Conservation (phyloP, 2,888 invertebrate species). For the Morpho deidamia region DNA sequence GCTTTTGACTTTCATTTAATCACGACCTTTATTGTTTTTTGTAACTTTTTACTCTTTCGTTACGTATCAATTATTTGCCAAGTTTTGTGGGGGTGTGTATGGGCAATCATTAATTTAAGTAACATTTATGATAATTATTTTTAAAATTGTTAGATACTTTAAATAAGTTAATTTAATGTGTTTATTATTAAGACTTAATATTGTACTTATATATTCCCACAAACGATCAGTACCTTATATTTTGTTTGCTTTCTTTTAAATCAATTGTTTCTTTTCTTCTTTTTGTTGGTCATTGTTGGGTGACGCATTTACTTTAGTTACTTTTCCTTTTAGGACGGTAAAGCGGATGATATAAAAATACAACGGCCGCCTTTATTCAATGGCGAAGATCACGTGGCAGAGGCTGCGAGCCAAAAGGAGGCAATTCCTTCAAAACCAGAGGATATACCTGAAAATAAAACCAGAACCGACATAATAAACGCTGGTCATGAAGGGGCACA, state of each 20-base stretch:
- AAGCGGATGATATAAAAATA: constrained; percentile 48
- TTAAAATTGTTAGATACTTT: constrained; percentile 8
- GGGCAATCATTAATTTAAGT: constrained; percentile 56
- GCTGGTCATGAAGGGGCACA: constrained; percentile 44
- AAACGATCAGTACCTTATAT: constrained; percentile 49
- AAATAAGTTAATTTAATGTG: constrained; percentile 11
- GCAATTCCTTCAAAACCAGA: constrained; percentile 60
- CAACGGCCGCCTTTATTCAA: constrained; percentile 59
- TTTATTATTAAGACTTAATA: constrained; percentile 14
- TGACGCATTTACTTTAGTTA: constrained; percentile 14
- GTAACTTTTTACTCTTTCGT: constrained; percentile 51
- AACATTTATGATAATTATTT: constrained; percentile 10
- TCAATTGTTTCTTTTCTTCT: constrained; percentile 26
- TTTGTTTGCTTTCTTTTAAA: constrained; percentile 37
- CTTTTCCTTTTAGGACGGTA: constrained; percentile 61
- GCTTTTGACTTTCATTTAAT: constrained; percentile 68
- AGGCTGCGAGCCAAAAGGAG: constrained; percentile 56
- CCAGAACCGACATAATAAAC: constrained; percentile 61
- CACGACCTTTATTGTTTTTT: constrained; percentile 57
- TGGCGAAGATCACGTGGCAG: constrained; percentile 65
- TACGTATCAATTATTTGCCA: constrained; percentile 40
- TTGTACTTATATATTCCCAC: constrained; percentile 72
- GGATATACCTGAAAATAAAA: constrained; percentile 58
- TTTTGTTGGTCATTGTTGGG: constrained; percentile 17
- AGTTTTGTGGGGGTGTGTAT: constrained; percentile 78